Conservation (phyloP, 1,140 invertebrate species). For the Limonius californicus region DNA sequence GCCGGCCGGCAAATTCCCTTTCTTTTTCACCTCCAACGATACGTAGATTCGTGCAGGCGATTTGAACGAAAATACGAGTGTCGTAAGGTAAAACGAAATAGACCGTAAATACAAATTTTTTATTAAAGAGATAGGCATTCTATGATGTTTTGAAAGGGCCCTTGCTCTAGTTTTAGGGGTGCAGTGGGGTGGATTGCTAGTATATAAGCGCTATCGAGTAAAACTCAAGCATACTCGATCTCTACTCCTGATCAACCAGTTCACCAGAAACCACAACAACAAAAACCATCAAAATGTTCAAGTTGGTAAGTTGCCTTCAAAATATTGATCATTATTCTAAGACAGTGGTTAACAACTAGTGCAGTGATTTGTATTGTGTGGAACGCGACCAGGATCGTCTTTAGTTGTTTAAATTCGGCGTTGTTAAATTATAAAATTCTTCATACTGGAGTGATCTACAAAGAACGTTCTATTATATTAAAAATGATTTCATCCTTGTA, state of each 20-base stretch:
- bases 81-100: not conserved
- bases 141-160: conserved; percentile 2
- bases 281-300: conserved; percentile 8
- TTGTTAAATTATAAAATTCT: too few relatives aligned
- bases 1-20: not conserved
- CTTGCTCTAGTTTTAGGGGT: conserved; percentile 11
- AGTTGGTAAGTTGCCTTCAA: conserved; percentile 13
- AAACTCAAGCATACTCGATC: not conserved
- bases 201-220: not conserved
- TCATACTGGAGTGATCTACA: too few relatives aligned
- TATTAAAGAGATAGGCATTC: not conserved
- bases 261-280: not conserved
- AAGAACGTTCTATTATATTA: too few relatives aligned
- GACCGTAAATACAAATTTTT: conserved; percentile 1
- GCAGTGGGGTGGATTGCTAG: conserved; percentile 4
- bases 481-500: too few relatives aligned
- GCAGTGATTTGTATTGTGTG: too few relatives aligned
- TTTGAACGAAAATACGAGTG: not conserved
- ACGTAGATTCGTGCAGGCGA: not conserved
- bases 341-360: too few relatives aligned
- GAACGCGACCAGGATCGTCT: too few relatives aligned
- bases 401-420: too few relatives aligned
- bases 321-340: not conserved
- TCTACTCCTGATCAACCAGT: too few relatives aligned
- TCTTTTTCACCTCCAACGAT: not conserved